Conservation (phyloP, 1,140 invertebrate species). For the Chironomus striatipennis region DNA sequence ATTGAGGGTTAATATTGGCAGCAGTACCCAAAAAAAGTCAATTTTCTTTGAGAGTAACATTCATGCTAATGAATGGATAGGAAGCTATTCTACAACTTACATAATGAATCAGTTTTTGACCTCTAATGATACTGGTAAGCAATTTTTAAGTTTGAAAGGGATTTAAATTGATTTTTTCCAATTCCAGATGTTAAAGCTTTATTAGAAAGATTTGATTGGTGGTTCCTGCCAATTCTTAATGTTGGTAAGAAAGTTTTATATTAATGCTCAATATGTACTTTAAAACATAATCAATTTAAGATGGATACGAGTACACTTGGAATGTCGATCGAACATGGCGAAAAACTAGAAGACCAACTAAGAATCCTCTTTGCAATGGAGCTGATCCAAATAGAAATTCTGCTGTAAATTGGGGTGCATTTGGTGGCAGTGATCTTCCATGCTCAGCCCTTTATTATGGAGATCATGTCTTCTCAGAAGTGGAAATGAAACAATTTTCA, state of each 20-base stretch:
- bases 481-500: slow-evolving; percentile 52
- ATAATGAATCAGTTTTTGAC: slow-evolving; percentile 46
- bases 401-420: slow-evolving; percentile 46
- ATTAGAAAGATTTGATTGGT: slow-evolving; percentile 49
- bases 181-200: slow-evolving; percentile 33
- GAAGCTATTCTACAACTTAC: slow-evolving; percentile 49
- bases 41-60: slow-evolving; percentile 43
- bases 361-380: slow-evolving; percentile 41
- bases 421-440: slow-evolving; percentile 50
- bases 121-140: slow-evolving; percentile 33
- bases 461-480: slow-evolving; percentile 60
- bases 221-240: slow-evolving; percentile 49
- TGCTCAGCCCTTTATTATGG: slow-evolving; percentile 64
- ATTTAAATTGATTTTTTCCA: too few species aligned
- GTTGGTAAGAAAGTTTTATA: slow-evolving; percentile 62
- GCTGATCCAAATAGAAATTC: slow-evolving; percentile 53
- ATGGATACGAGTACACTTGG: background rate
- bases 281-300: slow-evolving; percentile 34
- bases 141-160: too few species aligned
- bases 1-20: slow-evolving; percentile 42
- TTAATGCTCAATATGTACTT: too few species aligned
- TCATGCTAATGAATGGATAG: slow-evolving; percentile 60
- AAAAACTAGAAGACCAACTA: slow-evolving; percentile 42
- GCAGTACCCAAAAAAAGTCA: slow-evolving; percentile 28
- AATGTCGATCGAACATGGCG: slow-evolving; percentile 45